Evolutionary conservation across 2,113 vertebrate species (phyloP).

Genomic region (Colossoma macropomum): DNA sequence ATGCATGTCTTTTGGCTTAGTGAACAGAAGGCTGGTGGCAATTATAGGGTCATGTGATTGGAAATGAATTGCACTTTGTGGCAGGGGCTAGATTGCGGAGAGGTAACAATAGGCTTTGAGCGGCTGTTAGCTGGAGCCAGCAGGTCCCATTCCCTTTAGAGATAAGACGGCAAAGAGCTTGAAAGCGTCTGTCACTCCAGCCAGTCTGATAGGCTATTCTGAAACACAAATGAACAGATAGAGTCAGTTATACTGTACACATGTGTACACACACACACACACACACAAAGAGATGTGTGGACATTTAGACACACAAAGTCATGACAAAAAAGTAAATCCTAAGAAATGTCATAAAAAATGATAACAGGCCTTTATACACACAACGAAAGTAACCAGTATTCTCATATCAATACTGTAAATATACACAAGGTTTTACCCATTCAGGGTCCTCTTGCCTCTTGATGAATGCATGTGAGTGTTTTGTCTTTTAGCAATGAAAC

Average conservation of each 20-base stretch:
- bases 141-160: constrained; percentile 18
- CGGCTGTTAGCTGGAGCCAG: constrained; percentile 30
- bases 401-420: background rate
- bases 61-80: constrained; percentile 54
- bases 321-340: background rate
- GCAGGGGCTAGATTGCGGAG: constrained; percentile 29
- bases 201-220: constrained; percentile 29
- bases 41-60: constrained; percentile 53
- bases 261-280: constrained; percentile 5
- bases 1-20: constrained; percentile 28
- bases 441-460: background rate
- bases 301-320: background rate
- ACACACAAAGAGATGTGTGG: background rate
- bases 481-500: too few relatives aligned
- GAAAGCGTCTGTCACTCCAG: constrained; percentile 38
- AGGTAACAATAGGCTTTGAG: constrained; percentile 50
- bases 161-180: constrained; percentile 43
- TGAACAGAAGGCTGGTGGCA: constrained; percentile 37
- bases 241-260: constrained; percentile 23
- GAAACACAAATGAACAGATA: constrained; percentile 25
- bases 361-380: background rate
- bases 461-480: too few relatives aligned
- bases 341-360: background rate
- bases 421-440: background rate
- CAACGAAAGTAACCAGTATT: background rate